phyloP scores from a whole-genome alignment of 2,888 invertebrate species.

The Latheticus oryzae region DNA sequence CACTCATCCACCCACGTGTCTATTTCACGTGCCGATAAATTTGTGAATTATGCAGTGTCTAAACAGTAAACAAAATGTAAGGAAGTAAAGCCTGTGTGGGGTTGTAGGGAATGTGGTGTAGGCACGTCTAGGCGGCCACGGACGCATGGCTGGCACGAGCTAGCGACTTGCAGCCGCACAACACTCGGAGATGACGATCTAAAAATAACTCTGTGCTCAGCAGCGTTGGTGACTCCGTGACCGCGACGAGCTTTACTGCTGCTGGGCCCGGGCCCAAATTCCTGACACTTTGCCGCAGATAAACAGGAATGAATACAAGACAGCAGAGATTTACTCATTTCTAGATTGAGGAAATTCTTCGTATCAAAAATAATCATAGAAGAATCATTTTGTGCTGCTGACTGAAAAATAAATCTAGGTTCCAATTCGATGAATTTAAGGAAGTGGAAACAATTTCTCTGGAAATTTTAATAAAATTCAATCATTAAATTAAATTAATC shows the following conservation, averaged over 20 bases:
- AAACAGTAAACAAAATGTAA: slow-evolving; percentile 43
- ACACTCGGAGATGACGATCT: slow-evolving; percentile 46
- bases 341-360: no score
- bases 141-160: slow-evolving; percentile 49
- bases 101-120: slow-evolving; percentile 40
- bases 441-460: no score
- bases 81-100: slow-evolving; percentile 40
- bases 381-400: no score
- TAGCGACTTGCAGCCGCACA: slow-evolving; percentile 32
- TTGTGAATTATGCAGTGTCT: slow-evolving; percentile 41
- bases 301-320: slow-evolving; percentile 1
- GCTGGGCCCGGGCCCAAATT: slow-evolving; percentile 19
- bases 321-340: no score
- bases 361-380: no score
- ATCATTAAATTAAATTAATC: no score
- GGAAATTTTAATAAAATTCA: no score
- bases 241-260: slow-evolving; percentile 34
- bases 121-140: slow-evolving; percentile 38
- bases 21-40: slow-evolving; percentile 40
- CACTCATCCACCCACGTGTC: slow-evolving; percentile 35
- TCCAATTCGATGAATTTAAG: no score
- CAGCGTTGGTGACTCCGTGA: slow-evolving; percentile 44
- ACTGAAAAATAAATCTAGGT: no score
- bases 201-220: slow-evolving; percentile 48
- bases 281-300: no score